phyloP scores from a whole-genome alignment of 35 echinoderm and acorn worm genomes.

The Apostichopus californicus region DNA sequence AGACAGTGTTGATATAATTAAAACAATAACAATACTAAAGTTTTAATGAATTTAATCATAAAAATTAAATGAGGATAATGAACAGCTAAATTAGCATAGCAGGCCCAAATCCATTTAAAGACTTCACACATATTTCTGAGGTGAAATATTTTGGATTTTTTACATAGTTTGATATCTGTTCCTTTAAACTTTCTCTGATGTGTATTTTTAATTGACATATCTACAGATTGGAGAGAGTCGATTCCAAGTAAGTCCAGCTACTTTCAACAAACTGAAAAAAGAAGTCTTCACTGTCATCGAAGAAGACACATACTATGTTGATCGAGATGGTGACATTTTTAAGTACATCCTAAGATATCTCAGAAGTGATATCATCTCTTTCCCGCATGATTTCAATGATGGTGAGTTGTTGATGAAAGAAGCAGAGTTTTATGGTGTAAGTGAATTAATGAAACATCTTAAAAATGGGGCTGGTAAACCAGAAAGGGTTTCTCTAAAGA shows the following conservation, averaged over 20 bases:
- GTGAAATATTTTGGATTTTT: too few relatives aligned
- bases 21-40: too few relatives aligned
- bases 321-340: conserved; percentile 7
- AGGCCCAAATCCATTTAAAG: too few relatives aligned
- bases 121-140: too few relatives aligned
- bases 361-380: not conserved
- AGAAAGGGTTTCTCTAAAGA: not conserved
- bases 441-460: not conserved
- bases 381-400: not conserved
- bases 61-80: too few relatives aligned
- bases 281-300: not conserved
- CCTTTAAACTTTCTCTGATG: too few relatives aligned
- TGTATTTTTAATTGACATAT: too few relatives aligned
- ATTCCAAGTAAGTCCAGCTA: not conserved
- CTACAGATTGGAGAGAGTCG: not conserved
- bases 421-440: conserved; percentile 7
- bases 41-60: too few relatives aligned
- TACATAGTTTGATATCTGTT: too few relatives aligned
- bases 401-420: not conserved
- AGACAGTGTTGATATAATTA: too few relatives aligned
- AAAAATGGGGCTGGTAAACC: not conserved
- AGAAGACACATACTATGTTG: not conserved
- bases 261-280: not conserved
- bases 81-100: too few relatives aligned
- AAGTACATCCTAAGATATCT: conserved; percentile 1